Conservation (phyloP, 2,797 vertebrate species). For the Helarctos malayanus region DNA sequence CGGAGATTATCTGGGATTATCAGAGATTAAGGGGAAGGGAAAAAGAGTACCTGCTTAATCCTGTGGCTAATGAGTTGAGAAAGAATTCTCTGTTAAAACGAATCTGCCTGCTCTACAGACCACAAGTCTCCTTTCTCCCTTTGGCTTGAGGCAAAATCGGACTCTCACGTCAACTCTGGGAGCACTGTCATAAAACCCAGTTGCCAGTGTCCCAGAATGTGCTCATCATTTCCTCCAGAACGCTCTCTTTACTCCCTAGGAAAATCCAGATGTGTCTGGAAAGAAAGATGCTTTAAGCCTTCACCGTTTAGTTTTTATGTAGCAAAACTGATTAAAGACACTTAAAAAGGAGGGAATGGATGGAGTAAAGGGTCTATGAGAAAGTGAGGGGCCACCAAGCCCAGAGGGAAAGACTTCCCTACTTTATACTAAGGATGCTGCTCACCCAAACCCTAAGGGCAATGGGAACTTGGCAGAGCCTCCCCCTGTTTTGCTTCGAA, state of each 20-base stretch:
- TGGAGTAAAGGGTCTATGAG: background rate
- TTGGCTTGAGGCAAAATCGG: background rate
- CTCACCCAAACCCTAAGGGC: background rate
- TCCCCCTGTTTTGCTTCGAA: background rate
- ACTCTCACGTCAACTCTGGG: fast-evolving
- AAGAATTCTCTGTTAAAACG: constrained; percentile 48
- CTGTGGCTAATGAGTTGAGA: constrained; percentile 48
- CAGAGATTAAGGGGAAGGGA: constrained; percentile 62
- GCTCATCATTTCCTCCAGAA: background rate
- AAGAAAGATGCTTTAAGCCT: background rate
- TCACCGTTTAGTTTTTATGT: background rate
- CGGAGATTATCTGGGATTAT: constrained; percentile 73
- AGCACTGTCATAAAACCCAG: background rate
- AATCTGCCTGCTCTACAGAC: background rate
- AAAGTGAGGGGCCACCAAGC: background rate
- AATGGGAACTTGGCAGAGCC: fast-evolving
- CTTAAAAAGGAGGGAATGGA: background rate
- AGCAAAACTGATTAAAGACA: background rate
- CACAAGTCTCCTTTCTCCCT: background rate
- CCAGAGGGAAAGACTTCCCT: background rate
- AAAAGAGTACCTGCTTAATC: constrained; percentile 63
- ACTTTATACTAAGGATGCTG: too few species aligned
- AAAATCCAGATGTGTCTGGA: background rate
- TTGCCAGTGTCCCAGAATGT: background rate
- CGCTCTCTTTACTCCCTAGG: background rate